phyloP scores from a whole-genome alignment of 2,888 invertebrate genomes.

The Perdita meconis region DNA sequence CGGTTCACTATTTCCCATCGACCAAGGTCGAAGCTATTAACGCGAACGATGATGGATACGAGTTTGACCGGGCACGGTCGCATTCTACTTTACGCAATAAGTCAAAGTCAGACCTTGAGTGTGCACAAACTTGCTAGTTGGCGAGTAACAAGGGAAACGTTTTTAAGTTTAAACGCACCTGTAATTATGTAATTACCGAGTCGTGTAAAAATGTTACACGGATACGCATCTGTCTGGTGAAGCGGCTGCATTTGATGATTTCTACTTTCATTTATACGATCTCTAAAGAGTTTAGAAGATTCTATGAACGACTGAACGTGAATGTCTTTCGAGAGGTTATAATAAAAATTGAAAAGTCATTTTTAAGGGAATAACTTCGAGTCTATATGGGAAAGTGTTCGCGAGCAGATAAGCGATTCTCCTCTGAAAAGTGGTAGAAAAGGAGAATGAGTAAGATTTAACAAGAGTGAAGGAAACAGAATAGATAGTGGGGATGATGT shows the following conservation, averaged over 20 bases:
- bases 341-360: too few relatives aligned
- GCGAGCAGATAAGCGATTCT: too few relatives aligned
- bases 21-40: conserved; percentile 41
- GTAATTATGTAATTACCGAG: conserved; percentile 36
- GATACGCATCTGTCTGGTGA: background rate
- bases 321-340: too few relatives aligned
- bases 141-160: conserved; percentile 1
- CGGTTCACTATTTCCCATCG: conserved; percentile 11
- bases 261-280: background rate
- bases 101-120: conserved; percentile 43
- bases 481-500: too few relatives aligned
- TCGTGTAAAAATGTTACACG: conserved; percentile 5
- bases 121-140: conserved; percentile 7
- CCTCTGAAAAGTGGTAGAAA: too few relatives aligned
- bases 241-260: conserved; percentile 4
- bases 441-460: too few relatives aligned
- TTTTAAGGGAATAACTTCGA: too few relatives aligned
- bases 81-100: conserved; percentile 28
- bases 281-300: too few relatives aligned
- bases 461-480: too few relatives aligned
- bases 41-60: conserved; percentile 42
- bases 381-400: too few relatives aligned
- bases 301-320: too few relatives aligned
- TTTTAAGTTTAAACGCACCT: conserved; percentile 36
- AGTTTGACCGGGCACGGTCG: conserved; percentile 22